A percentile compares a stretch with the other conserved stretches of the same genome.
Conservation (phyloP, 2,888 invertebrate species). For the Tupiocoris notatus region DNA sequence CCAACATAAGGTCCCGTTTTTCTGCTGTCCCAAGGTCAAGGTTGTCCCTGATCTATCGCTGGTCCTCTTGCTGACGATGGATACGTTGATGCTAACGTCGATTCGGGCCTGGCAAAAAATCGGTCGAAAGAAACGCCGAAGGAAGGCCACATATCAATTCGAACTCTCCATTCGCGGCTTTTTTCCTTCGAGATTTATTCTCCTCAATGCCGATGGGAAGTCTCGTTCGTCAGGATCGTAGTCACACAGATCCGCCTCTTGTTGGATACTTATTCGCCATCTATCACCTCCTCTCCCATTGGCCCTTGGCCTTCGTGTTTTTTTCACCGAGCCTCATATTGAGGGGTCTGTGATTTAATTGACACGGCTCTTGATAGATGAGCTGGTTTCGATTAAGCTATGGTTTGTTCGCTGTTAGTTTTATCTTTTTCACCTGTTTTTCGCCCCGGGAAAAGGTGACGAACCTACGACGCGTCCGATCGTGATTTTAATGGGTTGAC, state of each 20-base stretch:
- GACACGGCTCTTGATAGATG: not conserved
- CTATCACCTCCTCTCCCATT: not conserved
- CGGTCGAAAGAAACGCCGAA: not conserved
- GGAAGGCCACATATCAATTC: not conserved
- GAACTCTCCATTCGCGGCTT: not conserved
- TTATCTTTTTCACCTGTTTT: too few species aligned
- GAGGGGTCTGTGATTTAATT: not conserved
- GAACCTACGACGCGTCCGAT: too few species aligned
- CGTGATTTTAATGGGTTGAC: too few species aligned
- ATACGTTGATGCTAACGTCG: not conserved
- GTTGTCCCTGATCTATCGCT: not conserved
- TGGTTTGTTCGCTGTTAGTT: too few species aligned
- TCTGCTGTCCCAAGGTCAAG: too few species aligned
- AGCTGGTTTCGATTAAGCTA: not conserved
- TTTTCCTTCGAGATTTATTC: not conserved
- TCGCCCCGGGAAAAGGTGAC: too few species aligned
- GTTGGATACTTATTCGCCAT: not conserved
- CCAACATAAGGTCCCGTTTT: too few species aligned
- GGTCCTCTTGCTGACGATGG: not conserved
- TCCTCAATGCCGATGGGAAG: not conserved
- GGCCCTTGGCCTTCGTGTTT: not conserved
- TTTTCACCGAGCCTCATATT: not conserved
- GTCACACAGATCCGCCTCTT: not conserved
- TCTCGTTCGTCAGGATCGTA: not conserved
- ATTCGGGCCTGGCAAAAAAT: not conserved